Base-by-base conservation (phyloP, 2,797 vertebrate species). In the Orestias chungarensis region DNA sequence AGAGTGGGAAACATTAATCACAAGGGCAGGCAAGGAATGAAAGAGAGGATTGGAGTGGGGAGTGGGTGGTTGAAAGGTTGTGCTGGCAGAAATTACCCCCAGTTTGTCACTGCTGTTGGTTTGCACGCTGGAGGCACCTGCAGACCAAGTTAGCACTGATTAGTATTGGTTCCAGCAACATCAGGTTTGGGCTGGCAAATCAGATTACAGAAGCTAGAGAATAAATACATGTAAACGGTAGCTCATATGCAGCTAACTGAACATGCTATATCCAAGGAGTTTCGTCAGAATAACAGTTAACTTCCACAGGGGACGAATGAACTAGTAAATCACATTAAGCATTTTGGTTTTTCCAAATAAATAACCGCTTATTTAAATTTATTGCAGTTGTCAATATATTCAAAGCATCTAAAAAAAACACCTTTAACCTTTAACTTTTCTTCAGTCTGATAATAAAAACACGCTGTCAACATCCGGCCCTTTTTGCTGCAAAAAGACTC, bases 1-100 rank as follows among this genome's bases (percentile, higher is more conserved):
- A 82, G 88, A 81, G 77, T 81, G 78, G 78, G 80, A 86, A 82
- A 83, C 80, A 85, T 90, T 88, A 90, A 91, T 90, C 90, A 91
- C 82, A 74, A 84, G 88, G 84, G 84, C 86, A 84, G 4, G 59
- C 78, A n/a, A 75, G 78, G 76, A 82, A 81, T 59, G 52, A 74
- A 75, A 35, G 64, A 77, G 68, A 68, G 61, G 81, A 85, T 79
- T 85, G 86, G 74, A 84, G 74, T 66, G 71, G 67, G 73, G 88
- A 79, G 91, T 89, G 85, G 91, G 88, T 79, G 87, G 84, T 59
- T 80, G 78, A 84, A 82, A 86, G 81, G 84, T 82, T 86, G 70
- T 66, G 44, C 71, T 82, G 85, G 74, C 88, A 88, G 79, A 81
- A 85, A 89, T 89, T 79, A 87, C 86, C 76, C 85, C 81, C 81